Percentiles rank a stretch among this genome's conserved stretches.
Evolutionary conservation across 2,888 invertebrate species (phyloP).

Genomic region (Tyria jacobaeae): DNA sequence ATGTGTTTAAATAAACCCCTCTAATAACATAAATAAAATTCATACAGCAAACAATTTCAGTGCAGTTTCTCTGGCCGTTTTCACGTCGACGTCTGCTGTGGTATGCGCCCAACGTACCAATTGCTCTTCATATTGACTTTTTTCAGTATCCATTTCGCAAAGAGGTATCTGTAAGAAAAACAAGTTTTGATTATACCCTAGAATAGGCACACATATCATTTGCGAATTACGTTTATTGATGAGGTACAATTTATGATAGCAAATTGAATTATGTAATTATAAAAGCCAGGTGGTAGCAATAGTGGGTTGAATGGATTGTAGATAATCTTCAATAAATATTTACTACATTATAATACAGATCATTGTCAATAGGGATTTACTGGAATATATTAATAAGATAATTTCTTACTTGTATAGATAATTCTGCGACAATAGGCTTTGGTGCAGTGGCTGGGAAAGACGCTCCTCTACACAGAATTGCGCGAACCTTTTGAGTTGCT

Average conservation of each 20-base stretch:
- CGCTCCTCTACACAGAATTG: slow-evolving; percentile 95
- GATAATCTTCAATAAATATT: too few species aligned
- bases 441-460: slow-evolving; percentile 95
- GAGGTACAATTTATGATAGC: too few species aligned
- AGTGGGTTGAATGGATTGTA: too few species aligned
- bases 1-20: neutral
- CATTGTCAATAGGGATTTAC: too few species aligned
- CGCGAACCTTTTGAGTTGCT: slow-evolving; percentile 91
- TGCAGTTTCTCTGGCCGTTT: slow-evolving; percentile 91
- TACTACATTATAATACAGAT: too few species aligned
- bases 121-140: slow-evolving; percentile 92
- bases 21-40: slow-evolving; percentile 32
- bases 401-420: slow-evolving; percentile 88
- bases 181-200: too few species aligned
- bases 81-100: slow-evolving; percentile 88
- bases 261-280: too few species aligned
- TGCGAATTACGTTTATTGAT: too few species aligned
- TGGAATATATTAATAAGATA: slow-evolving; percentile 77
- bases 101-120: slow-evolving; percentile 89
- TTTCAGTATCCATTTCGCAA: slow-evolving; percentile 92
- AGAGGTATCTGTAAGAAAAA: slow-evolving; percentile 88
- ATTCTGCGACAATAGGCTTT: slow-evolving; percentile 92
- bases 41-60: slow-evolving; percentile 96
- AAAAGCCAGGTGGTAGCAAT: too few species aligned
- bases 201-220: too few species aligned